These are phyloP conservation scores for Steinernema feltiae DNA, from an alignment of 1,140 invertebrate species.

Conservation along the genomic window DNA sequence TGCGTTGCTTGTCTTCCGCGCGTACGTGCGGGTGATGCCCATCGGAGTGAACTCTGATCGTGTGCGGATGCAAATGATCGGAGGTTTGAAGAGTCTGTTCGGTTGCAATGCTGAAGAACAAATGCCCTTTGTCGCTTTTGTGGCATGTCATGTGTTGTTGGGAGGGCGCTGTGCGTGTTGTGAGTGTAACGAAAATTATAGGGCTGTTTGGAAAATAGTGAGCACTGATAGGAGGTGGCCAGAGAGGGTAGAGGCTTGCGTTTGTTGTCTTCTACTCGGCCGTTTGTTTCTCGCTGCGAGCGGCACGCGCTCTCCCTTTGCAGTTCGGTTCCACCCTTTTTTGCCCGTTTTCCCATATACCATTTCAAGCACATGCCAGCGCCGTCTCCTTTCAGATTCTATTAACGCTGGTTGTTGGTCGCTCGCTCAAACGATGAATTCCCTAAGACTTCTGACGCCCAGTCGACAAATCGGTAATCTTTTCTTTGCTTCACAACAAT, in stretches of 20 bases:
- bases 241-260: neutral
- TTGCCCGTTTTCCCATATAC: neutral
- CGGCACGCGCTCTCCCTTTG: neutral
- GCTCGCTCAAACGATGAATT: neutral
- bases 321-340: neutral
- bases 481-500: neutral
- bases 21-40: too few relatives aligned
- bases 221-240: neutral
- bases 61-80: too few relatives aligned
- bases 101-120: too few relatives aligned
- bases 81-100: neutral
- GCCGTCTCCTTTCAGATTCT: neutral
- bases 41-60: too few relatives aligned
- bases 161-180: conserved; percentile 5
- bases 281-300: neutral
- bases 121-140: neutral
- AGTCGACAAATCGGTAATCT: neutral
- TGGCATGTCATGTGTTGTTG: conserved; percentile 7
- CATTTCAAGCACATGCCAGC: too few relatives aligned
- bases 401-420: neutral
- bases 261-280: neutral
- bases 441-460: neutral
- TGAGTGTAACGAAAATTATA: neutral
- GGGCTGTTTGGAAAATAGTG: neutral
- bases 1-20: neutral